These are phyloP conservation scores for Crossocerus cetratus DNA, from an alignment of 2,888 invertebrate species.

Conservation along the genomic window DNA sequence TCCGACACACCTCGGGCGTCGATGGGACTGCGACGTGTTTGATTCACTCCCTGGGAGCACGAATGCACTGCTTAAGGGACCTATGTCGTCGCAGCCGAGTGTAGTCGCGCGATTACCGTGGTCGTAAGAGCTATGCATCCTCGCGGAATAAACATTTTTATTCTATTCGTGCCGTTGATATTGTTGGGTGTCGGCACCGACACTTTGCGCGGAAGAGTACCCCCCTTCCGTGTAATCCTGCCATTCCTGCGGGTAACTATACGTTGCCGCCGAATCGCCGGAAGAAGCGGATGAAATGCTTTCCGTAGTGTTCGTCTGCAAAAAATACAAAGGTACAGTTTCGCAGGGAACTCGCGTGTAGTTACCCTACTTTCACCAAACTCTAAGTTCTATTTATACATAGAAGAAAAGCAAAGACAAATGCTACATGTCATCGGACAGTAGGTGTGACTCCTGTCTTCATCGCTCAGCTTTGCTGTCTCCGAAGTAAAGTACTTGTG, in stretches of 20 bases:
- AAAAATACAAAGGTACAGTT: constrained; percentile 27
- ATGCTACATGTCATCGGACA: too few species aligned
- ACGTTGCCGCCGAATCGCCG: constrained; percentile 54
- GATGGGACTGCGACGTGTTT: too few species aligned
- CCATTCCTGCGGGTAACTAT: constrained; percentile 61
- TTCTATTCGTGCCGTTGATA: constrained; percentile 59
- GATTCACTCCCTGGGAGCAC: too few species aligned
- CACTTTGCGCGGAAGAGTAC: constrained; percentile 56
- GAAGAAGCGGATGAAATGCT: constrained; percentile 55
- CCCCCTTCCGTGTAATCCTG: constrained; percentile 59
- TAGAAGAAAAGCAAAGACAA: too few species aligned
- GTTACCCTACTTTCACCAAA: background rate
- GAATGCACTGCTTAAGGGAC: too few species aligned
- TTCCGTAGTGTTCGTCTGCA: constrained; percentile 59
- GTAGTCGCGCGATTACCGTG: background rate
- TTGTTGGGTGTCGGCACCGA: constrained; percentile 56
- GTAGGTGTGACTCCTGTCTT: too few species aligned
- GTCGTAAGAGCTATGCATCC: constrained; percentile 5
- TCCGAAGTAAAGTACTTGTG: too few species aligned
- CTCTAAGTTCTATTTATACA: background rate
- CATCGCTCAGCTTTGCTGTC: too few species aligned
- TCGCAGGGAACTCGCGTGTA: constrained; percentile 4
- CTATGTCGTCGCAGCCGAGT: too few species aligned
- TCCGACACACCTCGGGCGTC: background rate
- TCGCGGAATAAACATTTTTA: constrained; percentile 48